These are phyloP conservation scores for Actias luna DNA, from an alignment of 2,888 invertebrate genomes.

Conservation along the genomic window DNA sequence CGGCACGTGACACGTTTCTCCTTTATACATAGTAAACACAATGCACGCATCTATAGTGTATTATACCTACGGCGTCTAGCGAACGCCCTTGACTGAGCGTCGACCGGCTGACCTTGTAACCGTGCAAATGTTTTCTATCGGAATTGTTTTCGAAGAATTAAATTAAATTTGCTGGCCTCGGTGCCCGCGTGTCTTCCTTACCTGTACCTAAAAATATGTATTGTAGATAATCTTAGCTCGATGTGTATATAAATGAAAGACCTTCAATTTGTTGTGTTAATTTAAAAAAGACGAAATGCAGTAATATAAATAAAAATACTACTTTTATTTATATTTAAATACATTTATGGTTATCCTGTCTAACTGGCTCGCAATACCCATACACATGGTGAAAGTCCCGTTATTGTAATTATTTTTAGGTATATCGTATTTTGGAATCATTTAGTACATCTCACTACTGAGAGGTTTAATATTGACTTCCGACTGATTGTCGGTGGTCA, in stretches of 20 bases:
- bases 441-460: no score
- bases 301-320: no score
- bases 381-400: no score
- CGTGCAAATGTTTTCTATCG: constrained; percentile 68
- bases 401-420: no score
- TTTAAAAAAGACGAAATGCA: neutral
- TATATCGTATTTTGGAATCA: no score
- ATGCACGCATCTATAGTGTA: constrained; percentile 37
- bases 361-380: no score
- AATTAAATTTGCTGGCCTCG: constrained; percentile 10
- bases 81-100: constrained; percentile 76
- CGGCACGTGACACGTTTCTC: constrained; percentile 20
- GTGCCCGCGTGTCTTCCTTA: neutral
- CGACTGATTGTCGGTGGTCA: no score
- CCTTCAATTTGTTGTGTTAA: neutral
- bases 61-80: constrained; percentile 64
- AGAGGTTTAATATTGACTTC: no score
- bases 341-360: no score
- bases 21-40: constrained; percentile 46
- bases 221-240: neutral
- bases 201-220: neutral
- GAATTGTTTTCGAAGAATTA: constrained; percentile 50
- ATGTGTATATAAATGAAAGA: neutral
- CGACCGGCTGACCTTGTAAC: constrained; percentile 73
- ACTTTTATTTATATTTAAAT: no score